Evolutionary conservation across 2,113 vertebrate species (phyloP), one percentile per base, ranked within the genome.

Genomic region (Glareola pratincola): DNA sequence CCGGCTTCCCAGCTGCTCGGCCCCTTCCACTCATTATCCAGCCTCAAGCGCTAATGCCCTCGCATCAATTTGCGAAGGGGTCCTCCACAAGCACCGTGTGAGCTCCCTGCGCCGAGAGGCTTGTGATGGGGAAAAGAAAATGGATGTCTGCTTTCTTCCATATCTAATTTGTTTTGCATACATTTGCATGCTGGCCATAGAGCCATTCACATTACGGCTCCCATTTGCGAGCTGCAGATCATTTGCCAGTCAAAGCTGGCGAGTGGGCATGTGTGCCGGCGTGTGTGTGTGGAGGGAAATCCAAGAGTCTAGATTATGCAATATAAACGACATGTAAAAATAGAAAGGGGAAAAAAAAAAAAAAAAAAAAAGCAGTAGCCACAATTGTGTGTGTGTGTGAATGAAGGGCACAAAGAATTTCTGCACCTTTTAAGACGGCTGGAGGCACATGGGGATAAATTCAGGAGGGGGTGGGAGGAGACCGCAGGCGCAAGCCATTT

Each of bases 351-450:
- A n/a, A n/a, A n/a, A n/a, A n/a, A 26, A 16, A 20, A 29, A 47
- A 39, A 54, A 68, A 71, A 34, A 53, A 37, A 53, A 53, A 47
- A 26, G 64, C 84, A 80, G 69, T 24, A 72, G 90, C 88, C 51
- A 14, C 87, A 84, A 85, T 91, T 90, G 92, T 84, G 72, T 6
- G 8, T 6, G 8, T 9, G 56, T 34, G 45, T 96, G 91, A 95
- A 91, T 91, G 96, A 95, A 94, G 85, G 91, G 77, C 94, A 98
- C 96, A 98, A 98, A 96, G 93, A 97, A 85, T 85, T 74, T 53
- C 75, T 85, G 93, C 82, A 96, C 94, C 93, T 96, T 90, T 88
- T 90, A 78, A 96, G 92, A 76, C 0, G 63, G 91, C 80, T 89
- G 92, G 85, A 98, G 88, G 93, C 95, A 91, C 88, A 92, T 57